Evolutionary conservation across 2,797 vertebrate genomes (phyloP), one percentile per base, ranked within the genome.

Genomic region (Sebastes taczanowskii): DNA sequence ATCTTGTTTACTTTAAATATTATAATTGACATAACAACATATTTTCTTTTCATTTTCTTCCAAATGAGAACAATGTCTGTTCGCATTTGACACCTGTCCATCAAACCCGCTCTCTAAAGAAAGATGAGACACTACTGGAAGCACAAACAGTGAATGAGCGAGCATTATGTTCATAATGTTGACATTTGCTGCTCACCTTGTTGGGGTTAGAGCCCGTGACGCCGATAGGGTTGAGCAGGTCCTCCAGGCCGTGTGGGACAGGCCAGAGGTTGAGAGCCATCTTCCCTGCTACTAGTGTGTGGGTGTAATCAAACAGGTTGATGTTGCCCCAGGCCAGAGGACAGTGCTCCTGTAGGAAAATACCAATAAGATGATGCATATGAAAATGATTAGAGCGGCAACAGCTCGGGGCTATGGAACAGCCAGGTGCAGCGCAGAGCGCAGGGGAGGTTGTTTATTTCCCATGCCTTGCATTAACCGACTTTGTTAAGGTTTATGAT

Each of bases 261-360:
- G 98, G 97, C 98, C 98, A 99, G 82, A 99, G 95, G 95, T 99
- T 99, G 85, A 99, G 96, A 89, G 98, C 98, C 97, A 99, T 99
- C 95, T 99, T 99, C 76, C 98, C 98, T 84, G 98, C 97, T 74
- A 99, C 98, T 23, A 99, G 94, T 61, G 98, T 99, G 93, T 99
- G 97, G 79, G 98, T 99, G 91, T 99, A 99, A 96, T 99, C 98
- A 93, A 99, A 99, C 93, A 99, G 95, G 93, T 99, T 99, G 94
- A 99, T 97, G 93, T 99, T 99, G 92, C 98, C 98, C 98, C 98
- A 99, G 88, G 98, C 98, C 75, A 99, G 95, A 3, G 98, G 98
- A 91, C 98, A 99, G 90, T 99, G 98, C 90, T 99, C 98, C 98
- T 99, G 92, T 35, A 85, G 62, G 64, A 78, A 93, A 91, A 85